Evolutionary conservation across 1,140 invertebrate species (phyloP).

Genomic region (Acarapis woodi): DNA sequence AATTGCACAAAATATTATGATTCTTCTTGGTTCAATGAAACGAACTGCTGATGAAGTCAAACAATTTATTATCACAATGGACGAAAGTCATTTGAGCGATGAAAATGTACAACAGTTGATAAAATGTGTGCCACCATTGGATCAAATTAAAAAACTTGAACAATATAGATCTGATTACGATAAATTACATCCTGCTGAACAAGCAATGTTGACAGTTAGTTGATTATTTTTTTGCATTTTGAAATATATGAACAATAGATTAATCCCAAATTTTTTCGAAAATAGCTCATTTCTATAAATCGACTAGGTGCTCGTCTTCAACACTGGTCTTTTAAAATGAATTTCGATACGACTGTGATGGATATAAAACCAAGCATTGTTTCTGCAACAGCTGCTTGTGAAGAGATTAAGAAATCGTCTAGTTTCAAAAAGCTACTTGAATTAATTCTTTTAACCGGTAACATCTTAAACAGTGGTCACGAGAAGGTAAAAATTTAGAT

Average conservation of each 20-base stretch:
- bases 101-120: slow-evolving; percentile 18
- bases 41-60: slow-evolving; percentile 52
- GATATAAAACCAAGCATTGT: slow-evolving; percentile 89
- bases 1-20: slow-evolving; percentile 77
- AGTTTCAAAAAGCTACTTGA: slow-evolving; percentile 72
- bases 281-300: slow-evolving; percentile 44
- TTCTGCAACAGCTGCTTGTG: slow-evolving; percentile 70
- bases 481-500: slow-evolving; percentile 64
- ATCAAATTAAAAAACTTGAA: slow-evolving; percentile 51
- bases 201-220: slow-evolving; percentile 69
- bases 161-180: slow-evolving; percentile 42
- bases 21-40: slow-evolving; percentile 62
- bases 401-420: slow-evolving; percentile 61
- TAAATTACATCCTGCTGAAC: slow-evolving; percentile 67
- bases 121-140: slow-evolving; percentile 58
- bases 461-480: slow-evolving; percentile 31
- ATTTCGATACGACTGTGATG: slow-evolving; percentile 43
- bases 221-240: slow-evolving; percentile 2
- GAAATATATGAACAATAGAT: neutral
- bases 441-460: slow-evolving; percentile 37
- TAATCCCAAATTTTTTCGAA: slow-evolving; percentile 4
- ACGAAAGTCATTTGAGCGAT: slow-evolving; percentile 46
- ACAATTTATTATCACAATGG: slow-evolving; percentile 43
- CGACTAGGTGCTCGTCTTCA: slow-evolving; percentile 52
- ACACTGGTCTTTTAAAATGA: slow-evolving; percentile 64